Percentiles rank a stretch among this genome's conserved stretches.
Conservation (phyloP, 2,113 vertebrate species). For the Grammomys dolichurus region DNA sequence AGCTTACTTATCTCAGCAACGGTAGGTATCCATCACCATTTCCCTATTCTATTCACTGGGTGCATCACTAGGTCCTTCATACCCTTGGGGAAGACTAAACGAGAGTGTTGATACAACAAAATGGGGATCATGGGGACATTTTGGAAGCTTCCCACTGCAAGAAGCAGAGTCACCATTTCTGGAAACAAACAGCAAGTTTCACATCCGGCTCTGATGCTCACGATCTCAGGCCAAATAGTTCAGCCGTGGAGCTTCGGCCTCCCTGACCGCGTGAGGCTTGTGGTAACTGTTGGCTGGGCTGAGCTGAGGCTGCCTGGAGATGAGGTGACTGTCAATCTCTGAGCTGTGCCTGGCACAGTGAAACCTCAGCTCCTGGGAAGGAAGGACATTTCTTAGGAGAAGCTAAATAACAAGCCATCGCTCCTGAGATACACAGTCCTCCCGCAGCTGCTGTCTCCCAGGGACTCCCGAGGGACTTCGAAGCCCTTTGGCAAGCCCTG, state of each 20-base stretch:
- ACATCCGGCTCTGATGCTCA: not conserved
- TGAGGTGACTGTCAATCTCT: not conserved
- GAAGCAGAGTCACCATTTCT: not conserved
- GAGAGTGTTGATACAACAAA: not conserved
- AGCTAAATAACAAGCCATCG: not conserved
- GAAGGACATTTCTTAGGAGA: not conserved
- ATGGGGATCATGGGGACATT: not conserved
- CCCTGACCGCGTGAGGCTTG: not conserved
- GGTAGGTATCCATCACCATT: not conserved
- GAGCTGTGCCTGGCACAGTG: not conserved
- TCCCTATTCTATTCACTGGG: not conserved
- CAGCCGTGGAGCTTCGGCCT: not conserved
- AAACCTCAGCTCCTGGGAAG: not conserved
- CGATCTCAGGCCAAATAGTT: not conserved
- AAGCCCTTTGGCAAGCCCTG: not conserved
- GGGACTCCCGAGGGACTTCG: not conserved
- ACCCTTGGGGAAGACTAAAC: too few species aligned
- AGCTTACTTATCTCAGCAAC: not conserved
- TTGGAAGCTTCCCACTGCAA: not conserved
- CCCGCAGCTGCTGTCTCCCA: not conserved
- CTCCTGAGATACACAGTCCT: not conserved
- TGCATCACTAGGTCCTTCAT: not conserved
- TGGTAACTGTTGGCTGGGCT: fast-evolving
- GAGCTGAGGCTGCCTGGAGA: not conserved
- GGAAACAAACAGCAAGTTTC: not conserved